Percentiles rank a stretch among this genome's conserved stretches.
Conservation (phyloP, 2,888 invertebrate genomes). For the Sphinx pinastri region DNA sequence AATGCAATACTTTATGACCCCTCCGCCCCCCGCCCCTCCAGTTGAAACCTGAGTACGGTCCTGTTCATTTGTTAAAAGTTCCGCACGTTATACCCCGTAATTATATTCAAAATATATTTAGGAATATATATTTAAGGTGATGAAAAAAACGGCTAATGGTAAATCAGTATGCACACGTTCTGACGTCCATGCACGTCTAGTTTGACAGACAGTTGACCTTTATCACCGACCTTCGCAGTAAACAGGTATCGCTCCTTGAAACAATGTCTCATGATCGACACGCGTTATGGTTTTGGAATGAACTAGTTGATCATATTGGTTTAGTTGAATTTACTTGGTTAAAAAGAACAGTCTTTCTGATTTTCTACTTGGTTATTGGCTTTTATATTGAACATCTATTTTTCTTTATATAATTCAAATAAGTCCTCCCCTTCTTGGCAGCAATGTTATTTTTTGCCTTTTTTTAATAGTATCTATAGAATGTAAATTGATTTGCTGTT, state of each 20-base stretch:
- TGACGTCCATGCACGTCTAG: slow-evolving; percentile 22
- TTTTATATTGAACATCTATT: too few species aligned
- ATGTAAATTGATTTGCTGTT: too few species aligned
- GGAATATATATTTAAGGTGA: not conserved
- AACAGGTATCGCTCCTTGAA: slow-evolving; percentile 21
- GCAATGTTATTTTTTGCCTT: too few species aligned
- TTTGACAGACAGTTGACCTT: slow-evolving; percentile 28
- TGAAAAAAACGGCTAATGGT: slow-evolving; percentile 5
- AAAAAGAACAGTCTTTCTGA: not conserved
- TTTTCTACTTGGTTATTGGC: not conserved
- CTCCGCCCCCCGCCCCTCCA: slow-evolving; percentile 3
- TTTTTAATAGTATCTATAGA: too few species aligned
- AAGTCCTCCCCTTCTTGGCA: too few species aligned
- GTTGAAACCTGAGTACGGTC: not conserved
- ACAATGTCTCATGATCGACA: not conserved
- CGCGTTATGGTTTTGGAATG: not conserved
- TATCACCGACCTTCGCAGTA: slow-evolving; percentile 20
- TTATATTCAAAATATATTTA: not conserved
- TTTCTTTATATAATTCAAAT: too few species aligned
- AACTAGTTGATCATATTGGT: not conserved
- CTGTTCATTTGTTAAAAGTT: not conserved
- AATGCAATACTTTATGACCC: not conserved
- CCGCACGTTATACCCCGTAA: not conserved
- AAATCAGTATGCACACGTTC: slow-evolving; percentile 4
- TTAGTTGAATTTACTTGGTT: too few species aligned